Conservation (phyloP, 2,113 vertebrate species). For the Pelusios castaneus region DNA sequence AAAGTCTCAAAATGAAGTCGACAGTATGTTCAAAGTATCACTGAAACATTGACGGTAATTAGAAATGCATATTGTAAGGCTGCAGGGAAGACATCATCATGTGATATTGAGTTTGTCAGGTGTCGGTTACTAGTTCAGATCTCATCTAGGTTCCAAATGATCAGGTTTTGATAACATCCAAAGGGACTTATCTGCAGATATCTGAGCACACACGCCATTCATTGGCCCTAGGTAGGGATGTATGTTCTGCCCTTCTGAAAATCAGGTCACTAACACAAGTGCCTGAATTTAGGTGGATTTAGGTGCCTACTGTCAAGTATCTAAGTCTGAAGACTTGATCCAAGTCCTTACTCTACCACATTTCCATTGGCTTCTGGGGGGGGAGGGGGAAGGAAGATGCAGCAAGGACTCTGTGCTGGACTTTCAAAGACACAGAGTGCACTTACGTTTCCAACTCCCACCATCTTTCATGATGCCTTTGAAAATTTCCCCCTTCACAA, state of each 20-base stretch:
- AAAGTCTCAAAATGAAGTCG: accelerated
- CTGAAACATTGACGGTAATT: background rate
- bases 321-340: background rate
- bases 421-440: background rate
- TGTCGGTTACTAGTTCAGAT: accelerated
- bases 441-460: background rate
- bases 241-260: background rate
- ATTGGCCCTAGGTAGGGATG: background rate
- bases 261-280: background rate
- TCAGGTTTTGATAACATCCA: background rate
- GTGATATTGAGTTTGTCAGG: background rate
- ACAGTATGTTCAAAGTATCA: accelerated
- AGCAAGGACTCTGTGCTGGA: background rate
- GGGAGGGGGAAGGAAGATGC: background rate
- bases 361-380: background rate
- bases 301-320: background rate
- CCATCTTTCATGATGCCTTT: background rate
- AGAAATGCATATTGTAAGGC: accelerated
- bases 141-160: background rate
- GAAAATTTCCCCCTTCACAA: background rate
- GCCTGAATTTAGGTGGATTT: background rate
- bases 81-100: accelerated
- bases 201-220: background rate
- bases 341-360: background rate
- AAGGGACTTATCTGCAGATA: background rate